A percentile compares a stretch with the other conserved stretches of the same genome.
phyloP scores from a whole-genome alignment of 2,888 invertebrate species.

The Acanthoscelides obtectus region DNA sequence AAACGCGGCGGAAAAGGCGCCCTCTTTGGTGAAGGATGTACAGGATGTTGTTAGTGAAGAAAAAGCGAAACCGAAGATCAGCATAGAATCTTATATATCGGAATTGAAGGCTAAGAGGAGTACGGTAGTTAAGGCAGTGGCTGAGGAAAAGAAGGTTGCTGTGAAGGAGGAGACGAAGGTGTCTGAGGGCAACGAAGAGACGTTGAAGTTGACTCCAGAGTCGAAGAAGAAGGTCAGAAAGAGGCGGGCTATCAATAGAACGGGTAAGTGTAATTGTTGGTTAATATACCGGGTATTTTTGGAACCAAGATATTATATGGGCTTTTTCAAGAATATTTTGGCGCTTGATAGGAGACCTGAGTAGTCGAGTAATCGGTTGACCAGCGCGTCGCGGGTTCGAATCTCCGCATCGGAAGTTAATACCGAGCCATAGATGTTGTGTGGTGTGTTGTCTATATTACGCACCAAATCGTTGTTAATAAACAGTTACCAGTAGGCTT shows the following conservation, averaged over 20 bases:
- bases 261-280: conserved; percentile 23
- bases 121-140: conserved; percentile 31
- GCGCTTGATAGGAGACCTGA: no score
- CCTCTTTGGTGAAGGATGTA: conserved; percentile 28
- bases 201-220: conserved; percentile 26
- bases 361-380: no score
- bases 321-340: no score
- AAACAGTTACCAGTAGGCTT: no score
- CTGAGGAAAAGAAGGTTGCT: conserved; percentile 8
- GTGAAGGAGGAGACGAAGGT: conserved; percentile 27
- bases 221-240: conserved; percentile 52
- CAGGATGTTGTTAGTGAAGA: conserved; percentile 23
- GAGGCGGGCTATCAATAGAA: conserved; percentile 73
- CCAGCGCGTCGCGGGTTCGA: no score
- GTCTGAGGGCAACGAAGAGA: conserved; percentile 36
- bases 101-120: conserved; percentile 44
- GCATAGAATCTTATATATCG: conserved; percentile 40
- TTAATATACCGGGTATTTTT: no score
- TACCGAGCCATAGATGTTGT: no score
- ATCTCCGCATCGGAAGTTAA: no score
- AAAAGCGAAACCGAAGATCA: conserved; percentile 34
- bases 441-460: no score
- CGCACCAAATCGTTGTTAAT: no score
- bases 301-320: no score
- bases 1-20: conserved; percentile 35